These are phyloP conservation scores for Ophion ellenae DNA, from an alignment of 2,888 invertebrate genomes.

Conservation along the genomic window DNA sequence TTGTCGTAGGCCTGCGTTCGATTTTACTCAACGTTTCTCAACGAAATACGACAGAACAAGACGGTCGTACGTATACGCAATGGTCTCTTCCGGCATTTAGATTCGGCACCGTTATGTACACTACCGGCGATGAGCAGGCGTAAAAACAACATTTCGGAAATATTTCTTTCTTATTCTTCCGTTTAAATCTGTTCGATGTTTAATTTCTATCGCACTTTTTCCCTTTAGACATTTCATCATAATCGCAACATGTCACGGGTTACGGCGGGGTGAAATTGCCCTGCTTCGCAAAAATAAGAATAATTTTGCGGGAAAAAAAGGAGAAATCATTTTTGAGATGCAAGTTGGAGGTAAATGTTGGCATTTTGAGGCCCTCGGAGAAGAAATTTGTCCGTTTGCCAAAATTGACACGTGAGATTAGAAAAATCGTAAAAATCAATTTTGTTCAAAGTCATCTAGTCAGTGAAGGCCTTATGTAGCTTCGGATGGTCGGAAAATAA, in stretches of 20 bases:
- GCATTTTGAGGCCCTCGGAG: not conserved
- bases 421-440: not conserved
- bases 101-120: conserved; percentile 36
- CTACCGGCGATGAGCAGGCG: not conserved
- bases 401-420: not conserved
- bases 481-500: no score
- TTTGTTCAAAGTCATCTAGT: not conserved
- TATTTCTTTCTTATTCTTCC: not conserved
- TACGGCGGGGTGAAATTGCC: no score
- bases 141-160: not conserved
- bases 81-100: conserved; percentile 27
- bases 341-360: not conserved
- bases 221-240: no score
- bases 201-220: not conserved
- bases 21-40: conserved; percentile 48
- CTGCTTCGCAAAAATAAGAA: no score
- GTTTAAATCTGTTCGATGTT: not conserved
- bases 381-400: not conserved
- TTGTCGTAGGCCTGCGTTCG: conserved; percentile 62
- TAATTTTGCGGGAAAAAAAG: no score
- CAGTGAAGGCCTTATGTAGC: not conserved
- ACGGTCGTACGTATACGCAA: conserved; percentile 54
- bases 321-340: not conserved
- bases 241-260: no score
- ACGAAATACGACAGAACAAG: conserved; percentile 55